A percentile compares a stretch with the other conserved stretches of the same genome.
Evolutionary conservation across 2,888 invertebrate genomes (phyloP).

Genomic region (Sphecodes monilicornis): DNA sequence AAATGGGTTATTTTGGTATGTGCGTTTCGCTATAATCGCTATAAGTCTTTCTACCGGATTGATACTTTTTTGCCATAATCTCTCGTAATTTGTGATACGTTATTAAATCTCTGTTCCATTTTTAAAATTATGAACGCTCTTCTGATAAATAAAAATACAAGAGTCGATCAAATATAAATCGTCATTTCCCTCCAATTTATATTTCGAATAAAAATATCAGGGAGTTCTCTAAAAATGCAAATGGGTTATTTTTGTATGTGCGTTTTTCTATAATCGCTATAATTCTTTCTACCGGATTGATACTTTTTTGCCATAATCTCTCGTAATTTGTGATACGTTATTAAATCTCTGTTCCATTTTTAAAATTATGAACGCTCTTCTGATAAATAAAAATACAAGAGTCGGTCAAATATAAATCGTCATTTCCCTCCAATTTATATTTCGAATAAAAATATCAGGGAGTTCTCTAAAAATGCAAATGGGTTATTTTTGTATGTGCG

Average conservation of each 20-base stretch:
- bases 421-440: background rate
- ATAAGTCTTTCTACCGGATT: too few relatives aligned
- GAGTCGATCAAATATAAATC: background rate
- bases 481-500: background rate
- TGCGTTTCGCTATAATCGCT: background rate
- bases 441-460: background rate
- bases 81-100: background rate
- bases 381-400: background rate
- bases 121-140: background rate
- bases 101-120: background rate
- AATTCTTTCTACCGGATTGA: too few relatives aligned
- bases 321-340: background rate
- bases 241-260: background rate
- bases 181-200: background rate
- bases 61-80: background rate
- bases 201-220: background rate
- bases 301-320: background rate
- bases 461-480: background rate
- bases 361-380: background rate
- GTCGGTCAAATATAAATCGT: background rate
- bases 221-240: background rate
- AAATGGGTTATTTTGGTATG: background rate
- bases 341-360: background rate
- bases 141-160: background rate
- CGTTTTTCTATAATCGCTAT: background rate